Base-by-base conservation (phyloP, 2,797 vertebrate species). In the Pseudochirops corinnae region DNA sequence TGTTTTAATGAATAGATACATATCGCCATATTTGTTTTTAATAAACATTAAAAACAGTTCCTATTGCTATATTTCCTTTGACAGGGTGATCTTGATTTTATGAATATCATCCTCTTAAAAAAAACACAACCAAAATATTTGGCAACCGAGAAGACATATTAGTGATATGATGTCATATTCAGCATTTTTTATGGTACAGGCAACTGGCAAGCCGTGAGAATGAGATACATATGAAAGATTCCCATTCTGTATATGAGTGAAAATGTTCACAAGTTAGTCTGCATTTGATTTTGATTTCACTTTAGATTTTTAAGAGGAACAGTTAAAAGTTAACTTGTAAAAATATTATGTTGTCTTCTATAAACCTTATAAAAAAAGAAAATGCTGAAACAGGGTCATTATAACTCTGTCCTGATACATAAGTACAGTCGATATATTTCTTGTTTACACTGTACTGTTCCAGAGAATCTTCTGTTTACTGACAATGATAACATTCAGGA, bases 21-120 rank as follows among this genome's bases (percentile, higher is more conserved):
- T 93, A 98, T 95, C 95, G 96, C 97, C 97, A 97, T 97, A 98
- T 98, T 98, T 98, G 97, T 98, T 98, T 98, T 98, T 97, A 98
- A 98, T 98, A 97, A 98, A 96, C 92, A 97, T 97, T 98, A 97
- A 98, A 98, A 97, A 97, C 98, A 97, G 97, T 97, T 98, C 98
- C 98, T 97, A 95, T 96, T 97, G 97, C 98, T 93, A 96, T 97
- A 96, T 93, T 98, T 98, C 96, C 96, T 93, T 97, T 94, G 96
- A 97, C 96, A 95, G 96, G 96, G 96, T 58, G 92, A 97, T 97
- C 97, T 97, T 93, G 97, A 97, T 95, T 98, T 97, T 96, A 96
- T 94, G 94, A 97, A 97, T 97, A 96, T 93, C 96, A 98, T 97
- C 97, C 96, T 98, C 94, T 94, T 95, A 94, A 97, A 97, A 97